Conservation (phyloP, 2,113 vertebrate species). For the Pholis gunnellus region DNA sequence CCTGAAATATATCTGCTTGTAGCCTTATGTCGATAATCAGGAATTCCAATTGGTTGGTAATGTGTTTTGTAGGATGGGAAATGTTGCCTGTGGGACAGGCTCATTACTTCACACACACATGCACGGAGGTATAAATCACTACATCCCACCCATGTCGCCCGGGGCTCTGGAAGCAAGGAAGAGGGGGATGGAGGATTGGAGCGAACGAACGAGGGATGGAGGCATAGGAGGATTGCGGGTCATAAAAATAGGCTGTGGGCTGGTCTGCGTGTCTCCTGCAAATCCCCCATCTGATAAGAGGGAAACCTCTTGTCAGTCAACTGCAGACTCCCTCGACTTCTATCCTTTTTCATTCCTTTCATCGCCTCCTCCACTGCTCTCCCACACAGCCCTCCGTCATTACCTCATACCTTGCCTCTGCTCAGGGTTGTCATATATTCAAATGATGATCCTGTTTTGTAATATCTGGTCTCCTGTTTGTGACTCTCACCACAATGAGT, state of each 20-base stretch:
- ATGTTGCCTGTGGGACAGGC: conserved; percentile 47
- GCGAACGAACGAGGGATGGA: conserved; percentile 52
- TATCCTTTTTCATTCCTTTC: conserved; percentile 54
- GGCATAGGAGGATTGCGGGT: conserved; percentile 55
- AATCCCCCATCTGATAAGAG: conserved; percentile 73
- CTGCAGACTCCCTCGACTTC: conserved; percentile 60
- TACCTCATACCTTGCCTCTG: conserved; percentile 52
- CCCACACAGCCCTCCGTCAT: conserved; percentile 58
- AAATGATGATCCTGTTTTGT: conserved; percentile 28
- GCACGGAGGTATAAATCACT: conserved; percentile 71
- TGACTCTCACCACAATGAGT: conserved; percentile 1
- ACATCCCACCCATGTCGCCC: conserved; percentile 70
- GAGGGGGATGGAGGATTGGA: conserved; percentile 53
- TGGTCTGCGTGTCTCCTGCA: conserved; percentile 64
- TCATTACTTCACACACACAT: conserved; percentile 57
- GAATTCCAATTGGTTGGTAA: conserved; percentile 57
- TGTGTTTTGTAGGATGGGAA: conserved; percentile 55
- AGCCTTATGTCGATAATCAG: conserved; percentile 26
- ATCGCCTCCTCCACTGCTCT: conserved; percentile 60
- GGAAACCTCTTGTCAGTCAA: conserved; percentile 62
- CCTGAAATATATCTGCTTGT: conserved; percentile 33
- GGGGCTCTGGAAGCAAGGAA: conserved; percentile 50
- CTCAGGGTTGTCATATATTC: conserved; percentile 52
- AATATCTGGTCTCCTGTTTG: conserved; percentile 25
- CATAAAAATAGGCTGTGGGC: conserved; percentile 73